Percentiles rank a stretch among this genome's conserved stretches.
These are phyloP conservation scores for Hyposoter didymator DNA, from an alignment of 2,888 invertebrate species.

Conservation along the genomic window DNA sequence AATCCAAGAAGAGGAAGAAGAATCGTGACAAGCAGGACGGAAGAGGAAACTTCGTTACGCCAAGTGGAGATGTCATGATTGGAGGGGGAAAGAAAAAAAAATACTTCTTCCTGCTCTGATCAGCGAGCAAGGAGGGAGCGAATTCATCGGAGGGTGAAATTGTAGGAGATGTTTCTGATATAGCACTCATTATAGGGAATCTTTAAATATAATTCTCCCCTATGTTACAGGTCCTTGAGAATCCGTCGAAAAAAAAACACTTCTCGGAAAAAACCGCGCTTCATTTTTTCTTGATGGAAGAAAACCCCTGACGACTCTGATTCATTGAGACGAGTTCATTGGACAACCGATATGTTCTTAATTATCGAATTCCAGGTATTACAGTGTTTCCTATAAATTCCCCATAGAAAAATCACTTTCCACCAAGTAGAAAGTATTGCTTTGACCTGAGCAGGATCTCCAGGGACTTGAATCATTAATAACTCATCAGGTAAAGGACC, in stretches of 20 bases:
- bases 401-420: neutral
- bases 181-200: neutral
- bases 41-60: conserved; percentile 29
- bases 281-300: neutral
- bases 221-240: neutral
- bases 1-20: conserved; percentile 14
- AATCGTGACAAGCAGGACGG: conserved; percentile 9
- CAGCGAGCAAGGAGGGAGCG: neutral
- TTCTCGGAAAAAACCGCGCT: neutral
- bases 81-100: neutral
- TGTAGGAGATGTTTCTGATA: neutral
- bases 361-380: too few species aligned
- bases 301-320: neutral
- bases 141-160: neutral
- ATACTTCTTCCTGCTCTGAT: neutral
- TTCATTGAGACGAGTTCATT: too few species aligned
- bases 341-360: too few species aligned
- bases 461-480: neutral
- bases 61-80: conserved; percentile 15
- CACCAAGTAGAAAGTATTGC: neutral
- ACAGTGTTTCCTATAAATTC: neutral
- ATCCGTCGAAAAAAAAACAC: neutral
- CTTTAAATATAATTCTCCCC: neutral
- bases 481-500: neutral
- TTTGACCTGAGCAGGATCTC: neutral